Base-by-base conservation (phyloP, 2,113 vertebrate genomes). In the Oryzias curvinotus region DNA sequence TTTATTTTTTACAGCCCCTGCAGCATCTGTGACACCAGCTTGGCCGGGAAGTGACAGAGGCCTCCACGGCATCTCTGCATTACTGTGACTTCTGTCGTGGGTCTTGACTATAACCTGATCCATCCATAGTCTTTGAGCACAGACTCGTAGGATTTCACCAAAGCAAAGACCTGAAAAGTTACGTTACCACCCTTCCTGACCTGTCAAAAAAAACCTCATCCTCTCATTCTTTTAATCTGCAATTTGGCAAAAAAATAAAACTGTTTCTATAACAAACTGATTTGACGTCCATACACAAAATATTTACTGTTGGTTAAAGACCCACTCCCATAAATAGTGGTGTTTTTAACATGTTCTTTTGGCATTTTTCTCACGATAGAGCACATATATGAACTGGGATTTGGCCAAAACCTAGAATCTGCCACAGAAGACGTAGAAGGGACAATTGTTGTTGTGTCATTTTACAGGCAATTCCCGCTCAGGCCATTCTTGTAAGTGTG, bases 61-160 rank as follows among this genome's bases (percentile, higher is more conserved):
- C 30, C 30, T 44, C 43, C 41, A 14, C 61, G 45, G 50, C 43
- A 15, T 45, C 60, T 25, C 71, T 42, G 44, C 36, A 57, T 62
- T 54, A 71, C 44, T 76, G 71, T 71, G 62, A 70, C 17, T 75
- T 55, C 52, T 44, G 41, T 68, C 69, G 26, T 51, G 55, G 78
- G 59, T 61, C 56, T 43, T 62, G 54, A 23, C 17, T 78, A 50
- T 64, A 58, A 62, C 44, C 8, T 59, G 28, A 5, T 52, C 46
- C 18, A 43, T 51, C 50, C n/a, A 46, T 53, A 17, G 1, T 18
- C 45, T 60, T 52, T 65, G 46, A 68, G 36, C 51, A 45, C 12
- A 71, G 10, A 47, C 41, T 8, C 51, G 73, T 54, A 56, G 48
- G 26, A 48, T 62, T 57, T 43, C 17, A 64, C 28, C 26, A 30